Percentiles rank a stretch among this genome's conserved stretches.
Evolutionary conservation across 2,113 vertebrate genomes (phyloP).

Genomic region (Menura novaehollandiae): DNA sequence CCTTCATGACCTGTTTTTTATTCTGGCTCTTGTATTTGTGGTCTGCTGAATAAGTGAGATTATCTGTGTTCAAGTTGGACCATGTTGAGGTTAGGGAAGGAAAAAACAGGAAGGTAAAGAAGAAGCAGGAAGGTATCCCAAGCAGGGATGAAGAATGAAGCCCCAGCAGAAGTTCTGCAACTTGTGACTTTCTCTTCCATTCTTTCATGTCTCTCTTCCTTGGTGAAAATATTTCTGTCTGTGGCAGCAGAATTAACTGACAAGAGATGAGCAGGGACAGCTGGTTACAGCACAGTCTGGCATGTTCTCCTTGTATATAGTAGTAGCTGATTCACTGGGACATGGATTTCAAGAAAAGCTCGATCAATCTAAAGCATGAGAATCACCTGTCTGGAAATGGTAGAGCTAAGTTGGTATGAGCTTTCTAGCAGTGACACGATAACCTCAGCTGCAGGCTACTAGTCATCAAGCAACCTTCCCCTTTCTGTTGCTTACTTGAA

Average conservation of each 20-base stretch:
- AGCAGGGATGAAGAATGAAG: neutral
- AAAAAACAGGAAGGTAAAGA: neutral
- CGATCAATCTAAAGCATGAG: accelerated
- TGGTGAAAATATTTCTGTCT: neutral
- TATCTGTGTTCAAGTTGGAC: neutral
- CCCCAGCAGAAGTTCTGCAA: neutral
- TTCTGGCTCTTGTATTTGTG: neutral
- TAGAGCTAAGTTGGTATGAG: neutral
- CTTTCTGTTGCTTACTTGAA: neutral
- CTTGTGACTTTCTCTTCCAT: neutral
- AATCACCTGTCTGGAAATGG: neutral
- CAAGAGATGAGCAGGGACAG: neutral
- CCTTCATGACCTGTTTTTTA: neutral
- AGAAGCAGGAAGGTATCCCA: neutral
- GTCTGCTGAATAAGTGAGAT: neutral
- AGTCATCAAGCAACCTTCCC: neutral
- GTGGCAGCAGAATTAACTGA: neutral
- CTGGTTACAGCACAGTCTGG: neutral
- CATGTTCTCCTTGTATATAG: neutral
- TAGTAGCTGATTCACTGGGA: neutral
- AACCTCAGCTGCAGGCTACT: neutral
- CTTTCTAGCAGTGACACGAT: neutral
- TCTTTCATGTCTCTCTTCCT: neutral
- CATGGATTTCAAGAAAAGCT: neutral
- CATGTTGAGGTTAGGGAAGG: accelerated